Base-by-base conservation (phyloP, 2,113 vertebrate species). In the Notothenia coriiceps region DNA sequence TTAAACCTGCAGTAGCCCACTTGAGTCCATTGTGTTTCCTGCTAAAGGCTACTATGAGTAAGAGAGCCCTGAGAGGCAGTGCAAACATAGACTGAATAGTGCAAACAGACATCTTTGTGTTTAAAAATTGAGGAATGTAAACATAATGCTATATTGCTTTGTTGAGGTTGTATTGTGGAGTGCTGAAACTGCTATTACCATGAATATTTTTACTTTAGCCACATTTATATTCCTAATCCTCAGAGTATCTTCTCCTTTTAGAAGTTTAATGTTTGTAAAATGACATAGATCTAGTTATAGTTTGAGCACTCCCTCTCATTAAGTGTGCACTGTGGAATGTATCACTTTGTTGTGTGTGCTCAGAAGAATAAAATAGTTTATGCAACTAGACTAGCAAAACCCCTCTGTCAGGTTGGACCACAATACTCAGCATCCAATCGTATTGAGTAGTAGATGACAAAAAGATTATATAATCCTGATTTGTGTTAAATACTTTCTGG, bases 321-420 rank as follows among this genome's bases (percentile, higher is more conserved):
- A 44, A 70, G 59, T 76, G 60, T 80, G 66, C 47, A 79, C 35
- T 40, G 59, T 57, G 80, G 78, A 88, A 87, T 86, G 76, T 74
- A 35, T 15, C 65, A 80, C 56, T 63, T 70, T 50, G 65, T 73
- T 60, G 49, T 62, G 14, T 70, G n/a, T 17, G 17, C 57, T 59
- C 33, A 25, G 47, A 79, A 14, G 47, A 79, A 14, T 69, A 62
- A 69, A 65, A 62, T n/a, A 79, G 66, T 17, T 70, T 33, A 18
- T 49, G 54, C 35, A 83, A 62, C 20, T 18, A 64, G 65, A 59
- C 55, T 56, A 74, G 35, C 47, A 70, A 76, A 67, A 72, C 59
- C 40, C 49, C 46, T 63, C 60, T 20, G 15, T 79, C 70, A 44
- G 70, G 65, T 80, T 66, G 17, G 13, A 76, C 61, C 52, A 79